Evolutionary conservation across 2,113 vertebrate genomes (phyloP).

Genomic region (Ophthalmolycus amberensis): DNA sequence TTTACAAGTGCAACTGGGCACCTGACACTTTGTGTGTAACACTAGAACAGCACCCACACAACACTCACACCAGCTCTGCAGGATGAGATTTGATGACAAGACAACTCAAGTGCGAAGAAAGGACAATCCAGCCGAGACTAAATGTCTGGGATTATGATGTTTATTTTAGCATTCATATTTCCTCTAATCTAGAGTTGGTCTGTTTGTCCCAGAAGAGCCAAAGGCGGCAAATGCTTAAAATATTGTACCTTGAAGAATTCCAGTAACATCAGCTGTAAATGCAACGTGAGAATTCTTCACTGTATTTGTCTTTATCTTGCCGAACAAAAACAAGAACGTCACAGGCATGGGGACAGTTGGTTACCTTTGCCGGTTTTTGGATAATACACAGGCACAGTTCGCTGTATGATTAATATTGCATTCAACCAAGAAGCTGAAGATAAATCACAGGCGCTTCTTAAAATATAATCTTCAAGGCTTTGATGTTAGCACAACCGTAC

Average conservation of each 20-base stretch:
- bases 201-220: not conserved
- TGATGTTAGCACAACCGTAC: slow-evolving; percentile 74
- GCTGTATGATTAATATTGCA: slow-evolving; percentile 79
- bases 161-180: not conserved
- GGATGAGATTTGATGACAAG: slow-evolving; percentile 61
- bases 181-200: not conserved
- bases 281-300: not conserved
- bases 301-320: not conserved
- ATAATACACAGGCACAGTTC: slow-evolving; percentile 58
- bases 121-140: slow-evolving; percentile 51
- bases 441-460: slow-evolving; percentile 76
- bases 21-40: slow-evolving; percentile 74
- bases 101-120: slow-evolving; percentile 59
- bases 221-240: not conserved
- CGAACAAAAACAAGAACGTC: slow-evolving; percentile 48
- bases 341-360: slow-evolving; percentile 42
- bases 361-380: slow-evolving; percentile 73
- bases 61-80: slow-evolving; percentile 38
- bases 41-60: slow-evolving; percentile 61
- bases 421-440: slow-evolving; percentile 74
- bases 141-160: slow-evolving; percentile 21
- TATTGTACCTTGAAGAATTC: not conserved
- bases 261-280: not conserved
- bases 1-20: slow-evolving; percentile 69
- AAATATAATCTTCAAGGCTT: slow-evolving; percentile 74